A percentile compares a stretch with the other conserved stretches of the same genome.
phyloP scores from a whole-genome alignment of 2,888 invertebrate genomes.

The Lasioglossum calceatum region DNA sequence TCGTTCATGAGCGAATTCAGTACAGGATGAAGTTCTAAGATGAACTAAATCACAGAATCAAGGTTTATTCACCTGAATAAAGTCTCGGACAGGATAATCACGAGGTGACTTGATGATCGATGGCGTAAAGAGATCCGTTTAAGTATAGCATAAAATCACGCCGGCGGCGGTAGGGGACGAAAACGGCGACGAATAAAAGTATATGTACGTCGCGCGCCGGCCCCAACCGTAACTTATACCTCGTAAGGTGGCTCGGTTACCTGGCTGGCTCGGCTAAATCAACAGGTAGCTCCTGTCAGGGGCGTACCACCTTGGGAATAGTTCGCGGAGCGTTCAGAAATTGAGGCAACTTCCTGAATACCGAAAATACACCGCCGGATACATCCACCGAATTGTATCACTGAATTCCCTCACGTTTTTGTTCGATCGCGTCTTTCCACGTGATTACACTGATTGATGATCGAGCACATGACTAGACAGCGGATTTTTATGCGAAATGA shows the following conservation, averaged over 20 bases:
- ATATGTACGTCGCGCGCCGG: constrained; percentile 30
- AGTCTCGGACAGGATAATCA: background rate
- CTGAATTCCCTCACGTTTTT: constrained; percentile 43
- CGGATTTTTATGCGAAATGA: too few relatives aligned
- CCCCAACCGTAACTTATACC: constrained; percentile 57
- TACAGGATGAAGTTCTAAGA: background rate
- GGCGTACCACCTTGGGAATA: constrained; percentile 62
- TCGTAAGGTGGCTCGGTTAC: constrained; percentile 66
- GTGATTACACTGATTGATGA: background rate
- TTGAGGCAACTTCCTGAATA: constrained; percentile 35
- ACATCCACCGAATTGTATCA: constrained; percentile 21
- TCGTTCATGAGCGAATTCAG: background rate
- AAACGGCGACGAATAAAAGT: constrained; percentile 57
- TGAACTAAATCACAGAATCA: background rate
- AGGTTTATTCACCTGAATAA: background rate
- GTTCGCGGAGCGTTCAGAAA: constrained; percentile 46
- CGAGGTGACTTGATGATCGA: constrained; percentile 34
- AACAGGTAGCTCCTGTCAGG: constrained; percentile 72
- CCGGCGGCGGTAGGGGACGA: constrained; percentile 19
- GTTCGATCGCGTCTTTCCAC: background rate
- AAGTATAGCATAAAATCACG: constrained; percentile 31
- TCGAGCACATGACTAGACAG: background rate
- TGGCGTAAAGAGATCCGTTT: constrained; percentile 36
- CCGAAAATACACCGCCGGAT: constrained; percentile 17
- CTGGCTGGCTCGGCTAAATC: constrained; percentile 62